Conservation (phyloP, 2,113 vertebrate species). For the Telmatochromis sp. region DNA sequence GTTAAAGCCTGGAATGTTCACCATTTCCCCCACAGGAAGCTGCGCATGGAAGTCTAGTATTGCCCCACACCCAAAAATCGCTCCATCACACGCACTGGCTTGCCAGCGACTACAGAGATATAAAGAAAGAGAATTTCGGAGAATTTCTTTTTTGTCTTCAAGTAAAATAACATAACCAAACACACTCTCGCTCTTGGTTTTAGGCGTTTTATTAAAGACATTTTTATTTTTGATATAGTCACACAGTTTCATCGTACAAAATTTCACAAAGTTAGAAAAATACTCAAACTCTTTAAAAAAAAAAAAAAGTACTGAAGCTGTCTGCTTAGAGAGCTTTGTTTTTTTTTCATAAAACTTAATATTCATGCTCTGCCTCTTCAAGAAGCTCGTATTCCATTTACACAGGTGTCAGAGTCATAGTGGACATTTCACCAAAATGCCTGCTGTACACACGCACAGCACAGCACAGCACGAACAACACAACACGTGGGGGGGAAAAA, state of each 20-base stretch:
- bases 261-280: constrained; percentile 54
- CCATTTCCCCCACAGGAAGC: constrained; percentile 70
- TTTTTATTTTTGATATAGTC: constrained; percentile 4
- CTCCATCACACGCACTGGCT: constrained; percentile 24
- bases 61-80: constrained; percentile 51
- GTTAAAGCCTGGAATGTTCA: constrained; percentile 63
- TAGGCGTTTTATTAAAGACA: constrained; percentile 53
- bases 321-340: constrained; percentile 31
- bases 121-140: neutral
- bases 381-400: constrained; percentile 56
- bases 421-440: constrained; percentile 10
- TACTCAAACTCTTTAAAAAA: constrained; percentile 4
- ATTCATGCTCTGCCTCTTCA: constrained; percentile 30
- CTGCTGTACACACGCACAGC: neutral
- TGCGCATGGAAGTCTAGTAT: constrained; percentile 33
- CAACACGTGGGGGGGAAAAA: neutral
- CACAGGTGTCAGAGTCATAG: constrained; percentile 60
- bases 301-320: neutral
- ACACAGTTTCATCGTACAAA: constrained; percentile 37
- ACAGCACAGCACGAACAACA: neutral
- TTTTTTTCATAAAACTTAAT: neutral
- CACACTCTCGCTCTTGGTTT: neutral
- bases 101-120: neutral
- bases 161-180: neutral
- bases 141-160: neutral